Evolutionary conservation across 1,140 invertebrate species (phyloP), one percentile per base, ranked within the genome.

Genomic region (Drosophila repletoides): DNA sequence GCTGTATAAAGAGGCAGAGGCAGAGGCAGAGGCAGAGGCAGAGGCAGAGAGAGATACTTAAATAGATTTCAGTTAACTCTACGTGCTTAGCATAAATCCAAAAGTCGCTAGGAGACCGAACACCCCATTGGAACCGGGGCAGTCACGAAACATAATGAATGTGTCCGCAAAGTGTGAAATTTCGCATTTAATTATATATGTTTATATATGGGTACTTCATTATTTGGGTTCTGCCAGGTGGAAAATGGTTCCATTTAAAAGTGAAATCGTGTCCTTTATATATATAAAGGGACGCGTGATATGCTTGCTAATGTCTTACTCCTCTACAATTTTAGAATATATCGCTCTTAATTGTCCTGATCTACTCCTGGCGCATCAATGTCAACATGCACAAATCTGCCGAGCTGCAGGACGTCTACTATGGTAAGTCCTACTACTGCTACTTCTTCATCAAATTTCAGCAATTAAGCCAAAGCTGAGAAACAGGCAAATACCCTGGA

Each of bases 281-380:
- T 15, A n/a, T 22, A 41, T 41, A 24, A 31, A 9, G 7, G 46
- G 14, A 74, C 79, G 53, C 77, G 36, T 64, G 38, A 61, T 45
- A 59, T 56, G 38, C 51, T 38, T 59, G 14, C 14, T 52, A 69
- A 36, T 43, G 46, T 15, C 21, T 48, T 31, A 5, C 33, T 19
- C 10, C 36, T 58, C 29, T 59, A 12, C 21, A 26, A 34, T 73
- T 91, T 21, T 92, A 94, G 94, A 94, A 94, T 91, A 93, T 94
- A 88, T 94, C 93, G 38, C 93, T 95, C 56, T 71, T 94, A 51
- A 94, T 94, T 70, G 93, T 94, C 28, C 90, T 95, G 55, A 89
- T 94, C 55, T 94, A 94, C 87, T 94, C 93, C 69, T 95, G 94
- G 94, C 92, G 93, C 68, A 93, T 94, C 41, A 93, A 93, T 55